Base-by-base conservation (phyloP, 2,113 vertebrate species). In the Zosterops hypoxanthus region DNA sequence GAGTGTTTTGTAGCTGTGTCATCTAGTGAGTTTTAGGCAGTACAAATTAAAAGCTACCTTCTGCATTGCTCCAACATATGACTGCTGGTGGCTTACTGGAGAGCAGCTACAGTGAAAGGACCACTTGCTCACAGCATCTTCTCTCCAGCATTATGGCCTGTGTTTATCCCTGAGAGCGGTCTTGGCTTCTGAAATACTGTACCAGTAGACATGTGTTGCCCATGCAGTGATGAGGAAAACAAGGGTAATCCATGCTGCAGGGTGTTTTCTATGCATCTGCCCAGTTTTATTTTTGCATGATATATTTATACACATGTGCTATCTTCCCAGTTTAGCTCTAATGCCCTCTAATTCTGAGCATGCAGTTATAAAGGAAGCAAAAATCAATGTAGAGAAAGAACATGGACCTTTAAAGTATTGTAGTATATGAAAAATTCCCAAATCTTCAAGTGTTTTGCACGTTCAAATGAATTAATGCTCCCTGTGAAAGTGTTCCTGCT, bases 141-240 rank as follows among this genome's bases (percentile, higher is more conserved):
- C 14, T 73, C 76, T 81, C 88, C 72, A n/a, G 14, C 82, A 50
- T 70, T 34, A 80, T 55, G 79, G 76, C 80, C 82, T 88, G 50
- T 90, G 78, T 86, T 94, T 79, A 87, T 94, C 90, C 90, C 92
- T 15, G 47, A 88, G 64, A 96, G 66, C 7, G 0, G 41, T 82
- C 70, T 78, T 95, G 90, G 86, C 78, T 90, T 95, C 86, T 83
- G 82, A 69, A 95, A 52, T 80, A 21, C 71, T 70, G 52, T 90
- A 92, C 94, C 97, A 94, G 87, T 73, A 95, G 95, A 86, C 94
- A 83, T 88, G 89, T 95, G 90, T 77, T 97, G 81, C 64, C 93
- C 86, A 80, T 94, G 93, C 95, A 95, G 59, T 92, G 91, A 95
- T 94, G 95, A 91, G 93, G 96, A 97, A 96, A 95, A 94, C 71